A percentile compares a stretch with the other conserved stretches of the same genome.
phyloP scores from a whole-genome alignment of 2,888 invertebrate species.

The Ennomos fuscantarius region DNA sequence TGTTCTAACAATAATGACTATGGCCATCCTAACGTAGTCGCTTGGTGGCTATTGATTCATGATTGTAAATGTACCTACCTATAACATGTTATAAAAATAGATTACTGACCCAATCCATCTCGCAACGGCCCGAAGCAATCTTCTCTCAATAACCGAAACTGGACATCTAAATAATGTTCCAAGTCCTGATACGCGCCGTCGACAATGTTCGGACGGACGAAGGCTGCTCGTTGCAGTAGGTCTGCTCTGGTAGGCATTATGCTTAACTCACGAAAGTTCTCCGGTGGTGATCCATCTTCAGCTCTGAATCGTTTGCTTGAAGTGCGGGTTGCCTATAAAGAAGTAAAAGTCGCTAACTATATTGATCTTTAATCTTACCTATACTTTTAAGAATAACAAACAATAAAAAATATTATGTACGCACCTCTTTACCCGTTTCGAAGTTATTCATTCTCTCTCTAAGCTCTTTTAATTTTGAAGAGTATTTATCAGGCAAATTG shows the following conservation, averaged over 20 bases:
- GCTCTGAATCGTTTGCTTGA: slow-evolving; percentile 16
- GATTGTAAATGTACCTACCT: no score
- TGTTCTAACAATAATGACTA: no score
- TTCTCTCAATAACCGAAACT: slow-evolving; percentile 91
- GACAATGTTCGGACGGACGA: slow-evolving; percentile 81
- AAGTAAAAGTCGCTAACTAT: background rate
- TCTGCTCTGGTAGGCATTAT: slow-evolving; percentile 63
- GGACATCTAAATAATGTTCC: slow-evolving; percentile 91
- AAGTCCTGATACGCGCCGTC: slow-evolving; percentile 86
- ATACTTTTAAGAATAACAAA: no score
- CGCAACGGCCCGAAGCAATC: slow-evolving; percentile 91
- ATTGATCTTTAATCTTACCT: no score
- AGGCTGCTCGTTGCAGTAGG: slow-evolving; percentile 55
- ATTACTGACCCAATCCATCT: slow-evolving; percentile 83
- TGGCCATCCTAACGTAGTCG: no score
- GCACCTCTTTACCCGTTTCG: slow-evolving; percentile 55
- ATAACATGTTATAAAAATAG: no score
- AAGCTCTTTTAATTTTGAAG: slow-evolving; percentile 50
- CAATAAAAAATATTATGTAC: slow-evolving; percentile 13
- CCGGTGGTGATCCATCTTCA: slow-evolving; percentile 56
- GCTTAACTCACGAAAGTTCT: slow-evolving; percentile 64
- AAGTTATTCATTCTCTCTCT: slow-evolving; percentile 49
- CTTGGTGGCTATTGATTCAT: no score
- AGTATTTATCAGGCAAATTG: slow-evolving; percentile 49
- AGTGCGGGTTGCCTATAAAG: slow-evolving; percentile 8